Base-by-base conservation (phyloP, 2,113 vertebrate species). In the Planiliza haematocheilus region DNA sequence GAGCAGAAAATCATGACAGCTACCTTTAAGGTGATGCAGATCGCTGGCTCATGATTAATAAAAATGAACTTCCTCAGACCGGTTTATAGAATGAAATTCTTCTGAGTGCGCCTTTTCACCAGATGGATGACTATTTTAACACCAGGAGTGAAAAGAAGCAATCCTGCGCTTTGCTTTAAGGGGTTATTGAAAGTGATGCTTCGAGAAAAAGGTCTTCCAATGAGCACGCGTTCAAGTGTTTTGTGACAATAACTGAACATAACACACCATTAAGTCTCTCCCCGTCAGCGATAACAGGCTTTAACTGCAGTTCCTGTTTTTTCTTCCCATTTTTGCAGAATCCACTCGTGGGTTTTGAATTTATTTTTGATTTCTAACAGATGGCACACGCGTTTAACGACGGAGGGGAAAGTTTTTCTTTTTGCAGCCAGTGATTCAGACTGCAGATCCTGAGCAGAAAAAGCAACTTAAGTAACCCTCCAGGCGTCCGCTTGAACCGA, bases 241-340 rank as follows among this genome's bases (percentile, higher is more conserved):
- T 73, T 41, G 42, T 45, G 36, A 42, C 45, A 50, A 12, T 43
- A 24, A n/a, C 39, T 0, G 12, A 71, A 39, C 53, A 48, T 52
- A 66, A 53, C 41, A 5, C n/a, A 16, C 3, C 14, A 46, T 52
- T 30, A 30, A 43, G 14, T 13, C 5, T 42, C 12, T 42, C 41
- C 2, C 5, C 5, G 24, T 30, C 3, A 30, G 24, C 3, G 24
- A 3, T n/a, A n/a, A n/a, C 24, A 30, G 24, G 24, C 3, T 30
- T 30, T 30, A 30, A 30, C 24, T 30, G 24, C 24, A 30, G 24
- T 30, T 30, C 24, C 24, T 30, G 24, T 30, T 7, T 42, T 20
- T 9, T 20, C 10, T 49, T 13, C 7, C 24, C 8, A 6, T 12
- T 62, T 17, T 7, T 52, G 60, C 53, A 59, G 38, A 30, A 11